Evolutionary conservation across 2,888 invertebrate species (phyloP), one percentile per base, ranked within the genome.

Genomic region (Agrochola lychnidis): DNA sequence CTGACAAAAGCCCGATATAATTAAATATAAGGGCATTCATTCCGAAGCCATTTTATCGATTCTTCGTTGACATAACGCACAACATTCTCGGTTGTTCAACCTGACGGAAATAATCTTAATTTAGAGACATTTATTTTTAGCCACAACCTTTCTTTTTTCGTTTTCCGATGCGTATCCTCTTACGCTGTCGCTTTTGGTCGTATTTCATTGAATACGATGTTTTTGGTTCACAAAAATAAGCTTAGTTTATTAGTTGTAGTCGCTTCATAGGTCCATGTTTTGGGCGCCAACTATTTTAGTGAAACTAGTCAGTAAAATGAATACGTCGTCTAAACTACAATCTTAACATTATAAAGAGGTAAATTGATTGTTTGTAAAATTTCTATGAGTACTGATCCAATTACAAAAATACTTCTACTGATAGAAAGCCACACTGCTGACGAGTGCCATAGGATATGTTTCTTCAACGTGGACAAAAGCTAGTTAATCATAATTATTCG

Each of bases 31-130:
- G 70, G 86, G 76, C 67, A 45, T 72, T 40, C 66, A 69, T 63
- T 74, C 64, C 70, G 56, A 48, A 79, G 70, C 61, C n/a, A 71
- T 73, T 64, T 73, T 70, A 84, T 84, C 75, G 86, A 86, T 82
- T 75, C 78, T 42, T 12, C 83, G 78, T 82, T 85, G 85, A 83
- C 83, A 85, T 84, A 84, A 69, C 82, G 70, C 71, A 77, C 73
- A 78, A 82, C 78, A 73, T 78, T 76, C 78, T 73, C 62, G 87
- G 85, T 87, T 85, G 81, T 87, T 87, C 87, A 87, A 87, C 87
- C 81, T 85, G 70, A 88, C 87, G 87, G 88, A 87, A 87, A 85
- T 81, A 84, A 79, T 77, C 87, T 84, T 77, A 84, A 84, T 87
- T 81, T 87, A 86, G 84, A 78, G 73, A 70, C 76, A 36, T 61